Evolutionary conservation across 2,797 vertebrate genomes (phyloP), one percentile per base, ranked within the genome.

Genomic region (Poecilia gillii): DNA sequence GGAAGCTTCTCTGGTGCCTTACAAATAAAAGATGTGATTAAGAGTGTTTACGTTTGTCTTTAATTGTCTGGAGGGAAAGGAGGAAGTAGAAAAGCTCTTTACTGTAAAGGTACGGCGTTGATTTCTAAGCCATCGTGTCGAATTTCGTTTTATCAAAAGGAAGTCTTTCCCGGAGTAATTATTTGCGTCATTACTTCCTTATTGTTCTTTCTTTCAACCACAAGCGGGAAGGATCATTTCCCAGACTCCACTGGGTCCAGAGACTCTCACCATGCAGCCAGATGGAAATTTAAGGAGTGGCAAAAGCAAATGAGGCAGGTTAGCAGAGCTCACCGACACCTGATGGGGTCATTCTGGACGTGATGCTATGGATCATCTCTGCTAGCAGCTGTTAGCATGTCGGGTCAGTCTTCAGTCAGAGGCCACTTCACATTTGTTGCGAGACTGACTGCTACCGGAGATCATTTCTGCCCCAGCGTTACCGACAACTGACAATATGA

Each of bases 1-100:
- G 96, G 96, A 96, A 96, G 94, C 94, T 95, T 95, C 95, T 96
- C 95, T 95, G 95, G 96, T 96, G 96, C 96, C 96, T 96, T 96
- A 96, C 96, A 95, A 96, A 96, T 96, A 96, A 96, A 96, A 93
- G 93, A 95, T 72, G 92, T 95, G 94, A 94, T 95, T 94, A 94
- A 95, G 89, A 93, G 80, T 77, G 83, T 31, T 74, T 75, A 23
- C 75, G 80, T 83, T 82, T 90, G 23, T 73, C 59, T 16, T 55
- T 68, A 70, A 70, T 70, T 39, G 20, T 45, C 12, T 43, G 36
- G 23, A 43, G 66, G 36, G 36, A 41, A 12, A 11, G 1, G 20
- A 70, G 0, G 12, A 59, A 39, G 20, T 23, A 1, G 16, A 8
- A 55, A 55, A n/a, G 25, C 53, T 55, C 2, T 25, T 25, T 11